Conservation (phyloP, 64 coral and sea anemone species). For the Stylophora pistillata region DNA sequence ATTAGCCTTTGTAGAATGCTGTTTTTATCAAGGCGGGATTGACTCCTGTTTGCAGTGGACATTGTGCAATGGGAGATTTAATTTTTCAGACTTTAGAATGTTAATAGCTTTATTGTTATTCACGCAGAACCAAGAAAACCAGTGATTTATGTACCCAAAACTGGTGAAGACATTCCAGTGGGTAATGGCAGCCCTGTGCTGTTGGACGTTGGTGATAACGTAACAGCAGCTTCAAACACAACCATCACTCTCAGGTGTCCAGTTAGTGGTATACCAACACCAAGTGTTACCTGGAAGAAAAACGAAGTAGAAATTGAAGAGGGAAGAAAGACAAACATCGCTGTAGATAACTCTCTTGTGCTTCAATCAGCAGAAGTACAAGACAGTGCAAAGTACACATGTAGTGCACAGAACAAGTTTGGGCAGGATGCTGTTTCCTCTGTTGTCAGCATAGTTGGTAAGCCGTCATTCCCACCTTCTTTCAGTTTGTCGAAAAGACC, state of each 20-base stretch:
- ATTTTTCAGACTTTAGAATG: too few relatives aligned
- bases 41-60: too few relatives aligned
- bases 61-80: too few relatives aligned
- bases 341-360: constrained; percentile 38
- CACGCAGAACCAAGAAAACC: constrained; percentile 11
- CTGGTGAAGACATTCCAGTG: constrained; percentile 43
- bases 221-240: constrained; percentile 64
- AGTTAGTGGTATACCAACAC: constrained; percentile 66
- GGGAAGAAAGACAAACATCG: not conserved
- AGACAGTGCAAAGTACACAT: constrained; percentile 65
- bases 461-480: not conserved
- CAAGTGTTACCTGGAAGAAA: constrained; percentile 78
- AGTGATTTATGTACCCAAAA: constrained; percentile 40
- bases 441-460: constrained; percentile 62
- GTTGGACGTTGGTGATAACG: constrained; percentile 78
- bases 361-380: constrained; percentile 3
- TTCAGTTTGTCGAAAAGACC: too few relatives aligned
- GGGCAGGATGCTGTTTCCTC: constrained; percentile 28
- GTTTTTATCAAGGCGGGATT: too few relatives aligned
- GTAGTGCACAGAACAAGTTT: constrained; percentile 41
- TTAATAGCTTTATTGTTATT: not conserved
- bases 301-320: constrained; percentile 23
- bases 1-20: not conserved
- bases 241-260: constrained; percentile 67
- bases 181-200: constrained; percentile 36